Conservation (phyloP, 1,140 invertebrate species). For the Sarcophaga peregrina region DNA sequence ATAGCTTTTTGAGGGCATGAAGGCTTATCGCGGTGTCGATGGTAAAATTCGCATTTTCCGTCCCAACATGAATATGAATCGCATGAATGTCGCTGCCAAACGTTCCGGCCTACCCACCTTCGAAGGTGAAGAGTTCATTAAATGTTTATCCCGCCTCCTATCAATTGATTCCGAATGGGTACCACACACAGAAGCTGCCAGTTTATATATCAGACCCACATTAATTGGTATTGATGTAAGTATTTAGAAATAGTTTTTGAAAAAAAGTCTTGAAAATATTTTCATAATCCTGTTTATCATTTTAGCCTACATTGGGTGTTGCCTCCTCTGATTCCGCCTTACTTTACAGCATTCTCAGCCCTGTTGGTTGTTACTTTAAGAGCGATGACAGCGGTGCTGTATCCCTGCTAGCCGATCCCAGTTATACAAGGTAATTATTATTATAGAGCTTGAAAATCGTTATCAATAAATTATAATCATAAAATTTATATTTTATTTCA, state of each 20-base stretch:
- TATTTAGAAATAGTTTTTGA: constrained; percentile 47
- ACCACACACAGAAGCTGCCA: constrained; percentile 86
- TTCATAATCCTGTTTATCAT: constrained; percentile 20
- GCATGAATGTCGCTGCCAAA: constrained; percentile 88
- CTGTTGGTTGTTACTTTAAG: constrained; percentile 92
- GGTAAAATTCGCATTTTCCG: constrained; percentile 94
- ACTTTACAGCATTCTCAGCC: constrained; percentile 91
- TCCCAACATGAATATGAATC: constrained; percentile 93
- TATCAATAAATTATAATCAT: not conserved
- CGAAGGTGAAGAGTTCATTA: constrained; percentile 86
- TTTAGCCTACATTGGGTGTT: constrained; percentile 91
- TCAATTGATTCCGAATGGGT: constrained; percentile 98
- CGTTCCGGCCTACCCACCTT: constrained; percentile 91
- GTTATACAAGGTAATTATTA: constrained; percentile 53
- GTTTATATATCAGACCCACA: constrained; percentile 96
- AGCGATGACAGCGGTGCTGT: constrained; percentile 76
- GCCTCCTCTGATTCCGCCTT: constrained; percentile 84
- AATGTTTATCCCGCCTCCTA: constrained; percentile 88
- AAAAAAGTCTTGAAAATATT: constrained; percentile 33
- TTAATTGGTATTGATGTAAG: constrained; percentile 96
- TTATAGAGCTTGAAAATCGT: not conserved
- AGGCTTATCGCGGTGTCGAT: constrained; percentile 95
- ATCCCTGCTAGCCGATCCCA: constrained; percentile 71
- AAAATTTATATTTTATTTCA: not conserved
- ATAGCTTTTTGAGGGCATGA: constrained; percentile 98